Evolutionary conservation across 2,113 vertebrate species (phyloP), one percentile per base, ranked within the genome.

Genomic region (Orthonyx spaldingii): DNA sequence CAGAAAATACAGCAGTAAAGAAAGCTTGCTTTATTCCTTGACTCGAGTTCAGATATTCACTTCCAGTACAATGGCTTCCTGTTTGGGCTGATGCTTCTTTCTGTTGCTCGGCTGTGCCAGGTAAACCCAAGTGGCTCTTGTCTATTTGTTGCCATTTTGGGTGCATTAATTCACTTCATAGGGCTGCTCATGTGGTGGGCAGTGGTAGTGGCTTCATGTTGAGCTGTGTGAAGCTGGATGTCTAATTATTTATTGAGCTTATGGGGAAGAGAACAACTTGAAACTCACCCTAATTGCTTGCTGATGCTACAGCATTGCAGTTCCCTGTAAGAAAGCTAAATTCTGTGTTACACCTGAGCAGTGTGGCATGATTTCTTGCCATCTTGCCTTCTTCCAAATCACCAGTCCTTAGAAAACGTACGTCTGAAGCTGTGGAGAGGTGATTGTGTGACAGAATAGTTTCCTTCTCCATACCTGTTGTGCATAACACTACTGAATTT

Each of bases 11-110:
- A 55, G n/a, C 17, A n/a, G 41, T 39, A 37, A 61, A 49, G 44
- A 44, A 61, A 78, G 8, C 41, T 69, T 41, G 47, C 44, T 77
- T 28, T 93, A 65, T 64, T 83, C 50, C 68, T 98, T 98, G 87
- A 98, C 91, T 52, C 52, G 23, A 35, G 16, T 57, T 90, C 97
- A 99, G 99, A 99, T 93, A 98, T 99, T 97, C 99, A 99, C 93
- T 99, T 99, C 74, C 99, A 99, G 96, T 99, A 99, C 96, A 99
- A 99, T 46, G 99, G 99, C 32, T 99, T 99, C 97, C 92, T 99
- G 17, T 99, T 98, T 65, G 99, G 99, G 9, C 93, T 99, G 95
- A 98, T 99, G 97, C 98, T 99, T 27, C 98, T 99, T 64, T 99
- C 99, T 13, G 92, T 99, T 88, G 98, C 98, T 18, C 98, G 98